These are phyloP conservation scores for Dendrocincla tyrannina DNA, from an alignment of 2,797 vertebrate species.

Conservation along the genomic window DNA sequence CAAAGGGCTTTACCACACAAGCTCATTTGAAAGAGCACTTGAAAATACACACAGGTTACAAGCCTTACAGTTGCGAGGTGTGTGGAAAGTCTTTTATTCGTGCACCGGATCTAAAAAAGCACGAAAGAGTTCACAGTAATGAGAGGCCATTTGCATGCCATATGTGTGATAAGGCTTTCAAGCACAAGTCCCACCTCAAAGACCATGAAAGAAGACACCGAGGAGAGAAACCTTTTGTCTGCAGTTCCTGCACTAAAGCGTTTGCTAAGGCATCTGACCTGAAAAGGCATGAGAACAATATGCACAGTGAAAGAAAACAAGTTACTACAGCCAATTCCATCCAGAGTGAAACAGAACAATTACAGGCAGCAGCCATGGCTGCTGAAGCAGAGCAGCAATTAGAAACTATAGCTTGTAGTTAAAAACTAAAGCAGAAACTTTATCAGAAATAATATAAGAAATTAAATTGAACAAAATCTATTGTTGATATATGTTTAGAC, in stretches of 20 bases:
- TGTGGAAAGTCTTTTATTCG: slow-evolving; percentile 98
- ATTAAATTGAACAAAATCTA: not conserved
- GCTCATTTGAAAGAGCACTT: slow-evolving; percentile 98
- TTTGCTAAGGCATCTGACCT: slow-evolving; percentile 98
- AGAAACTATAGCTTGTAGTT: slow-evolving; percentile 88
- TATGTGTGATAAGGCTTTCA: slow-evolving; percentile 98
- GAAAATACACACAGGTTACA: slow-evolving; percentile 97
- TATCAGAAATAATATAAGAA: not conserved
- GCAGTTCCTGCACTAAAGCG: slow-evolving; percentile 95
- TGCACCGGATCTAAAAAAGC: slow-evolving; percentile 95
- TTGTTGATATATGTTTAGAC: not conserved
- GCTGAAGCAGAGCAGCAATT: slow-evolving; percentile 94
- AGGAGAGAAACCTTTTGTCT: slow-evolving; percentile 97
- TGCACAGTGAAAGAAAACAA: slow-evolving; percentile 96
- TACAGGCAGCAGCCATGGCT: slow-evolving; percentile 96
- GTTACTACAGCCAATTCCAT: slow-evolving; percentile 86
- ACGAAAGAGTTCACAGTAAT: slow-evolving; percentile 97
- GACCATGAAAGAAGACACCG: slow-evolving; percentile 96
- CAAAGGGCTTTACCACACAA: slow-evolving; percentile 96
- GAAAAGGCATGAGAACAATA: slow-evolving; percentile 97
- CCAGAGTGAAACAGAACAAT: slow-evolving; percentile 93
- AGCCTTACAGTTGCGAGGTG: slow-evolving; percentile 95
- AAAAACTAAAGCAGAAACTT: slow-evolving; percentile 22
- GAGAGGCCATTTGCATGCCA: slow-evolving; percentile 96
- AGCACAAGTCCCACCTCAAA: slow-evolving; percentile 99